Evolutionary conservation across 2,888 invertebrate genomes (phyloP).

Genomic region (Callimorpha dominula): DNA sequence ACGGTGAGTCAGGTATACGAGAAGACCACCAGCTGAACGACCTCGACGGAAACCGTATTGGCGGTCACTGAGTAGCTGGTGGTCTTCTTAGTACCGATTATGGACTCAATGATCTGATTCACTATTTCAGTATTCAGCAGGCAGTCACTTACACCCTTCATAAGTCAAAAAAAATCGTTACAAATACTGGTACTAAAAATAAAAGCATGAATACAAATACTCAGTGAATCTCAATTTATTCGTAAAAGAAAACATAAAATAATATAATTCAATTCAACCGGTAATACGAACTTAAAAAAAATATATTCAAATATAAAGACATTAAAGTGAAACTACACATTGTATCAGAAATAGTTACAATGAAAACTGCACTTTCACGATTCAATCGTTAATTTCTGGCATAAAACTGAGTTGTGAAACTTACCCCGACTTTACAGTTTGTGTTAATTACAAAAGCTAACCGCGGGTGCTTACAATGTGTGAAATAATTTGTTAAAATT

Average conservation of each 20-base stretch:
- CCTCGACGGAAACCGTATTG: too few species aligned
- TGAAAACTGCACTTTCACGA: constrained; percentile 56
- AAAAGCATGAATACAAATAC: not conserved
- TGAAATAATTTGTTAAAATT: constrained; percentile 35
- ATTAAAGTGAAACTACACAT: constrained; percentile 19
- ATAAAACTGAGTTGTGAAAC: constrained; percentile 56
- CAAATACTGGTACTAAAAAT: not conserved
- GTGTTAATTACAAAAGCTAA: constrained; percentile 53
- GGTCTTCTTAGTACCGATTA: too few species aligned
- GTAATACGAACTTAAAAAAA: not conserved
- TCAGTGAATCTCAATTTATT: not conserved
- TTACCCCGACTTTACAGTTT: constrained; percentile 39
- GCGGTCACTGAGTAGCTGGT: too few species aligned
- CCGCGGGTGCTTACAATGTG: constrained; percentile 40
- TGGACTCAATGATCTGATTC: too few species aligned
- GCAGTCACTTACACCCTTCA: too few species aligned
- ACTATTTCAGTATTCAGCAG: too few species aligned
- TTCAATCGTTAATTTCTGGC: constrained; percentile 61
- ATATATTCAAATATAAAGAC: not conserved
- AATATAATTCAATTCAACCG: not conserved
- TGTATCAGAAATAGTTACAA: constrained; percentile 36
- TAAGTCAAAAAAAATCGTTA: not conserved
- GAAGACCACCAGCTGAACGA: too few species aligned
- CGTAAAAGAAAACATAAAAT: not conserved
- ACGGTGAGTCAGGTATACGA: too few species aligned